Evolutionary conservation across 2,797 vertebrate genomes (phyloP), one percentile per base, ranked within the genome.

Genomic region (Remorina albescens): DNA sequence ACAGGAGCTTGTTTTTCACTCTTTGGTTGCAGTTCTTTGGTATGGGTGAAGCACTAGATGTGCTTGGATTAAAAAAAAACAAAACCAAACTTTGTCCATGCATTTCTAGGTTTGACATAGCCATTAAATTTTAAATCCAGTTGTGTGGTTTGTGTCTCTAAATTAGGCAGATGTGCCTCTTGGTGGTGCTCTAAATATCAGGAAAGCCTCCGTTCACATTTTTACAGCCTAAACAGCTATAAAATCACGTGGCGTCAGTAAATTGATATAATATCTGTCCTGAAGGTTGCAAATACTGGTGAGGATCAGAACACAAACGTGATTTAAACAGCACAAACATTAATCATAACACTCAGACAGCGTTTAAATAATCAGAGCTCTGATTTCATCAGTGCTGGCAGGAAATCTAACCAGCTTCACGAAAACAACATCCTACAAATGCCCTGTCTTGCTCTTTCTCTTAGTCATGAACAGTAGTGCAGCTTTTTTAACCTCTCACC

Each of bases 361-460:
- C 64, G 65, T 66, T 78, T 66, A 36, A 71, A 81, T 80, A 82
- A 88, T 77, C 74, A 67, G 30, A 57, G 55, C 44, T 80, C 50
- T 71, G 71, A 84, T 86, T 83, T 78, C 57, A 85, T 85, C 63
- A 75, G 74, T 8, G 44, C 53, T 65, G 62, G 56, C 65, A 42
- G 26, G 47, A 32, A 72, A 50, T 37, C 50, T 39, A 56, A 49
- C 57, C 74, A 62, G 54, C 71, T 59, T 70, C 71, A 75, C 53
- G 66, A 67, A 36, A 81, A 81, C 71, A 76, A 64, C 53, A 60
- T 56, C 58, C 51, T 39, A 64, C 50, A 70, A 71, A 69, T 41
- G 26, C 19, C 12, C 16, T 1, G 6, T 53, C 49, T 18, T 4
- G 4, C 65, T 54, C 18, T 32, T 9, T 46, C 41, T 67, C 32